Evolutionary conservation across 2,888 invertebrate genomes (phyloP).

Genomic region (Teleogryllus oceanicus): DNA sequence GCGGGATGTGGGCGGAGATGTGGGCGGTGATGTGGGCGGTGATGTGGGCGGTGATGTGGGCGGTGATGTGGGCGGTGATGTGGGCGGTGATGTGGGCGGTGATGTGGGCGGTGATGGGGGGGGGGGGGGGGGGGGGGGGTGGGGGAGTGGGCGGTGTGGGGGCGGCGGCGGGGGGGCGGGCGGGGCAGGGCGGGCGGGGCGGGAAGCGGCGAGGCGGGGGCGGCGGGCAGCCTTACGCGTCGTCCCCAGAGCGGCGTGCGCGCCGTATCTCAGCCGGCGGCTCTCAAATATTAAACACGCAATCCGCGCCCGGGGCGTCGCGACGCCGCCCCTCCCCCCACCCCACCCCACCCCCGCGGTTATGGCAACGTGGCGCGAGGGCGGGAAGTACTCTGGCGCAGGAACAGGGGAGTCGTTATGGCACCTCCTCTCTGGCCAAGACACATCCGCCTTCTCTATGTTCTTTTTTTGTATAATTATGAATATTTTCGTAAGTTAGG

Average conservation of each 20-base stretch:
- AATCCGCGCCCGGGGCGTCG: conserved; percentile 8
- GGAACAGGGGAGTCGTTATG: background rate
- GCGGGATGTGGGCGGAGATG: too few relatives aligned
- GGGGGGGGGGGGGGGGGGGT: too few relatives aligned
- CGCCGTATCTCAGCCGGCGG: background rate
- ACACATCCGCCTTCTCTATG: too few relatives aligned
- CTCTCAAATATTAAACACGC: conserved; percentile 12
- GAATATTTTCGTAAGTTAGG: background rate
- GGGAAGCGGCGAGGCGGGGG: background rate
- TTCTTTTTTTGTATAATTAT: background rate
- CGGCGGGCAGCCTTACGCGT: background rate
- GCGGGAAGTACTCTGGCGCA: background rate
- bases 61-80: too few relatives aligned
- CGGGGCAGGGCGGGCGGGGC: too few relatives aligned
- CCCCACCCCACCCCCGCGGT: background rate
- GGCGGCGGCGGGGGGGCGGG: background rate
- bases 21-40: too few relatives aligned
- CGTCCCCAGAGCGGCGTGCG: background rate
- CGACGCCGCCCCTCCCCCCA: background rate
- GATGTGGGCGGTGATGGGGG: too few relatives aligned
- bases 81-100: too few relatives aligned
- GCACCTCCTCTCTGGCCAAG: background rate
- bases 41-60: too few relatives aligned
- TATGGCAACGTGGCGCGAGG: background rate
- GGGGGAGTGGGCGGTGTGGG: too few relatives aligned